A percentile compares a stretch with the other conserved stretches of the same genome.
phyloP scores from a whole-genome alignment of 1,140 invertebrate species.

The Penaeus japonicus region DNA sequence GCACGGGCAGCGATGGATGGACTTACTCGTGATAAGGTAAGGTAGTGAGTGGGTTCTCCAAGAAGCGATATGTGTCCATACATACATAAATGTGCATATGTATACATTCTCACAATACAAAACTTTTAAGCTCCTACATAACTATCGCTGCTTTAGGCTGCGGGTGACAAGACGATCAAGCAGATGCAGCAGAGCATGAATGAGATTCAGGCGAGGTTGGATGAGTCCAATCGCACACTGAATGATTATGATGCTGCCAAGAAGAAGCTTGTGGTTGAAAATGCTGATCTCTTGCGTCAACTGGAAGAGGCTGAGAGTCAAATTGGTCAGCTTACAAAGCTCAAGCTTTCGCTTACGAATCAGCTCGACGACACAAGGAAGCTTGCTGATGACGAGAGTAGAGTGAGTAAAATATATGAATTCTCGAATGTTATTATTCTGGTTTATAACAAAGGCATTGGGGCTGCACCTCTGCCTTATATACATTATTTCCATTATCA shows the following conservation, averaged over 20 bases:
- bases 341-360: conserved; percentile 61
- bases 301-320: conserved; percentile 71
- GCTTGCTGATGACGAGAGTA: too few species aligned
- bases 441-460: too few species aligned
- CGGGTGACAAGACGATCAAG: conserved; percentile 64
- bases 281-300: conserved; percentile 63
- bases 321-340: conserved; percentile 66
- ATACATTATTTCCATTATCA: too few species aligned
- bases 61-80: background rate
- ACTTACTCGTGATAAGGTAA: conserved; percentile 20
- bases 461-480: too few species aligned
- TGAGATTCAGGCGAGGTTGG: conserved; percentile 69
- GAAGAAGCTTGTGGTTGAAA: too few species aligned
- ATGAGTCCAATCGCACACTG: conserved; percentile 88
- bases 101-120: too few species aligned
- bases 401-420: too few species aligned
- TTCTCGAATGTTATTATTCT: too few species aligned
- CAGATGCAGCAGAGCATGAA: conserved; percentile 68
- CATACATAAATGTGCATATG: background rate
- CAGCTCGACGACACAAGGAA: too few species aligned
- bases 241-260: conserved; percentile 86
- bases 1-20: conserved; percentile 63
- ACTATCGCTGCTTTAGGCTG: too few species aligned
- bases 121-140: too few species aligned
- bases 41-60: too few species aligned